phyloP scores from a whole-genome alignment of 2,888 invertebrate species.

The Hedychridium roseum region DNA sequence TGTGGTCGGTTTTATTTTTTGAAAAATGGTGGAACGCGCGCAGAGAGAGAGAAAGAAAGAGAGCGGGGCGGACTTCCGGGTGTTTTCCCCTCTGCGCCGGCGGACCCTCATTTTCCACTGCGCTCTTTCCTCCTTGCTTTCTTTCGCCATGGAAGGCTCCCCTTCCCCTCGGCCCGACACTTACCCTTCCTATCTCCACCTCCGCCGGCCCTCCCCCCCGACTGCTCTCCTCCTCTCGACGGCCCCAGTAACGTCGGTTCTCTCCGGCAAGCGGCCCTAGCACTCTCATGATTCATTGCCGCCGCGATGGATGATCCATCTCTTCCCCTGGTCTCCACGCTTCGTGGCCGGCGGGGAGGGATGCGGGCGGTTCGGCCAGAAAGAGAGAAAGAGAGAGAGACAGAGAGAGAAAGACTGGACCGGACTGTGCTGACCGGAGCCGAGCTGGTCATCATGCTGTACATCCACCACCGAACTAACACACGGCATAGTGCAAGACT shows the following conservation, averaged over 20 bases:
- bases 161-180: slow-evolving; percentile 21
- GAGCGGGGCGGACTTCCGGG: slow-evolving; percentile 58
- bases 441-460: slow-evolving; percentile 14
- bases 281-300: slow-evolving; percentile 62
- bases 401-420: slow-evolving; percentile 15
- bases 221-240: slow-evolving; percentile 60
- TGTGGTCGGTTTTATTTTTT: slow-evolving; percentile 59
- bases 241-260: slow-evolving; percentile 65
- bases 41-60: too few relatives aligned
- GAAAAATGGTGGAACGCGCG: slow-evolving; percentile 58
- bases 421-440: slow-evolving; percentile 29
- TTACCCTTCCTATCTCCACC: slow-evolving; percentile 58
- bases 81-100: slow-evolving; percentile 36
- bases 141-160: slow-evolving; percentile 16
- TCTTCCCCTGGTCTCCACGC: slow-evolving; percentile 54
- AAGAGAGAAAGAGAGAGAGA: not conserved
- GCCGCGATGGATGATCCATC: slow-evolving; percentile 64
- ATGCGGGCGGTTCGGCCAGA: not conserved
- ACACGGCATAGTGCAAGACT: slow-evolving; percentile 4
- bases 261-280: slow-evolving; percentile 46
- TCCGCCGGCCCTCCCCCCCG: slow-evolving; percentile 55
- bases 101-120: slow-evolving; percentile 21
- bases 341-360: not conserved
- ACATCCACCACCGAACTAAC: slow-evolving; percentile 9
- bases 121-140: slow-evolving; percentile 6